Conservation (phyloP, 2,797 vertebrate genomes). For the Sebastes variabilis region DNA sequence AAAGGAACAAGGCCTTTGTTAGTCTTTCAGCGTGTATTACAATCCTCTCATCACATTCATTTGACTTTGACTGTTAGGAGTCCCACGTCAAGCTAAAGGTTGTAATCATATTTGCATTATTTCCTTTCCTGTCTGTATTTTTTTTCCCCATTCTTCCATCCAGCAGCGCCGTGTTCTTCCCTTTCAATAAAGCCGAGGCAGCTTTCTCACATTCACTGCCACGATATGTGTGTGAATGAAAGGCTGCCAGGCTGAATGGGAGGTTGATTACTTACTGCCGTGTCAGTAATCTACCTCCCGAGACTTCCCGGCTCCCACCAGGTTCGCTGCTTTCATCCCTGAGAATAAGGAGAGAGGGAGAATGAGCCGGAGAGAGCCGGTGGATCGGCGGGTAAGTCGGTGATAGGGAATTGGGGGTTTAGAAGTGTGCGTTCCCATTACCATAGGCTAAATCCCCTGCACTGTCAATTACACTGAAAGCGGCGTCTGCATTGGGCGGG, state of each 20-base stretch:
- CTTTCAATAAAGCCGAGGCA: background rate
- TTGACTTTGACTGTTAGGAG: background rate
- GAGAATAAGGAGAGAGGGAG: background rate
- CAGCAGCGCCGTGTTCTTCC: background rate
- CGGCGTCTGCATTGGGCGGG: background rate
- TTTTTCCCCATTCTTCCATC: background rate
- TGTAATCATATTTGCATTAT: background rate
- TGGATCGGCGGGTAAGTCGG: background rate
- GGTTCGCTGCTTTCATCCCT: constrained; percentile 19
- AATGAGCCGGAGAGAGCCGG: background rate
- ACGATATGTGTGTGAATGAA: constrained; percentile 8
- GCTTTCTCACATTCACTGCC: background rate
- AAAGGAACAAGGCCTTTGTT: background rate
- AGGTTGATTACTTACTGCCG: constrained; percentile 39
- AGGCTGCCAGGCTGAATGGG: constrained; percentile 24
- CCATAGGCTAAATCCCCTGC: constrained; percentile 8
- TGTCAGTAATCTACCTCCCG: constrained; percentile 30
- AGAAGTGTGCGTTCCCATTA: constrained; percentile 19
- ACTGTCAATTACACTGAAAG: constrained; percentile 13
- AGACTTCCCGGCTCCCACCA: constrained; percentile 1
- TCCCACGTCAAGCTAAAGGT: background rate
- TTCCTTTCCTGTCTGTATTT: background rate
- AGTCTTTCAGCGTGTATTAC: background rate
- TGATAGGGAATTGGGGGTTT: constrained; percentile 1
- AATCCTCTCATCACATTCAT: background rate